Base-by-base conservation (phyloP, 2,888 invertebrate genomes). In the Lycaena phlaeas region DNA sequence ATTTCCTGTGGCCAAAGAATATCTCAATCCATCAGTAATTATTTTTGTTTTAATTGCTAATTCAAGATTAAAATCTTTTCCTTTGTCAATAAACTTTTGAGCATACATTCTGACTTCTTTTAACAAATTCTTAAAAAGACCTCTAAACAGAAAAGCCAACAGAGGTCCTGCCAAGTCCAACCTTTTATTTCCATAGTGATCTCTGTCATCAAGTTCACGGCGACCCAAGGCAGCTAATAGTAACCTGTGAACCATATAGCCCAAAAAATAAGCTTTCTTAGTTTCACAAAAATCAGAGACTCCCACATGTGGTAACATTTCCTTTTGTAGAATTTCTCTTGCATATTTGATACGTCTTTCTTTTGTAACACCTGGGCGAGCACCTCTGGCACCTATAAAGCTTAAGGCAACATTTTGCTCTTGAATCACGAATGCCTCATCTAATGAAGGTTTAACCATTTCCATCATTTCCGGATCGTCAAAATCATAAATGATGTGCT, bases 401-500 rank as follows among this genome's bases (percentile, higher is more conserved):
- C 98, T 99, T 11, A 99, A 85, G 0, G 99, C 99, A 2, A 99
- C 97, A 84, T 95, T 97, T 73, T 99, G 99, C 68, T 99, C 99
- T 79, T 99, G 98, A 54, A 99, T 97, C 0, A 98, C 98, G 77
- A 99, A 99, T 29, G 99, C 99, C 84, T 99, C 99, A 78, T 99
- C 99, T 42, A 99, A 81, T 0, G 98, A 98, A 0, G 99, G 99
- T 71, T 99, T 99, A 0, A 97, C 98, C 98, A 99, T 98, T 88
- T 99, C 99, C 98, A 99, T 99, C 98, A 99, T 98, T 86, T 99
- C 99, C 4, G 97, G 98, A 79, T 99, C 99, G 75, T 99, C 98
- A 81, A 99, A 99, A 68, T 99, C 99, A 71, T 99, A 99, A 61
- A 99, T 99, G 48, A 99, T 99, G 64, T 99, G 99, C 68, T 99